phyloP scores from a whole-genome alignment of 2,888 invertebrate species.

The Lamellibrachia columna region DNA sequence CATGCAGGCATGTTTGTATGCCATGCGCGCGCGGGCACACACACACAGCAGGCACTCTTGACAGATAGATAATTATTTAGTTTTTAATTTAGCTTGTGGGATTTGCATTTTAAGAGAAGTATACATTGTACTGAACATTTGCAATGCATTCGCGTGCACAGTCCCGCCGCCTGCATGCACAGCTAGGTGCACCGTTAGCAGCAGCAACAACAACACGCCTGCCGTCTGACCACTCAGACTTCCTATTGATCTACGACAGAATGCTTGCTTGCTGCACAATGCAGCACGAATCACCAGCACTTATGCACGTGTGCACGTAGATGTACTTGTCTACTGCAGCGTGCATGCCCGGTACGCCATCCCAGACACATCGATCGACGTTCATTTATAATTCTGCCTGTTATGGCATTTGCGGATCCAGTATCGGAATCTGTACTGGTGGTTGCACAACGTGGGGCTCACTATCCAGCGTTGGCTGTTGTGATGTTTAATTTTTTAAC shows the following conservation, averaged over 20 bases:
- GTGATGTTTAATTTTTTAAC: background rate
- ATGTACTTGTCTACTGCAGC: background rate
- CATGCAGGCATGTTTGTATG: background rate
- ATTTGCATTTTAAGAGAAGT: background rate
- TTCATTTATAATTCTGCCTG: constrained; percentile 16
- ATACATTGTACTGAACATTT: background rate
- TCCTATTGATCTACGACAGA: background rate
- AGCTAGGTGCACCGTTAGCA: background rate
- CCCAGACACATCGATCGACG: constrained; percentile 3
- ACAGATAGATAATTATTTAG: too few relatives aligned
- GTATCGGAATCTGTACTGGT: background rate
- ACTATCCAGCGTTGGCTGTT: background rate
- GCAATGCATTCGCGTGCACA: background rate
- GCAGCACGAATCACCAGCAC: background rate
- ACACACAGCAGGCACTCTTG: too few relatives aligned
- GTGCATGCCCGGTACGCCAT: background rate
- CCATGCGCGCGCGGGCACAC: too few relatives aligned
- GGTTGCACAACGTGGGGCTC: background rate
- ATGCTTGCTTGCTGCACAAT: background rate
- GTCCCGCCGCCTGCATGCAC: background rate
- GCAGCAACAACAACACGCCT: background rate
- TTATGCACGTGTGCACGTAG: background rate
- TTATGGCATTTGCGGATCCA: background rate
- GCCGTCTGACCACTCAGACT: background rate
- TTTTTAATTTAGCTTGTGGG: too few relatives aligned